A percentile compares a stretch with the other conserved stretches of the same genome.
These are phyloP conservation scores for Aptenodytes forsteri DNA, from an alignment of 2,113 vertebrate species.

Conservation along the genomic window DNA sequence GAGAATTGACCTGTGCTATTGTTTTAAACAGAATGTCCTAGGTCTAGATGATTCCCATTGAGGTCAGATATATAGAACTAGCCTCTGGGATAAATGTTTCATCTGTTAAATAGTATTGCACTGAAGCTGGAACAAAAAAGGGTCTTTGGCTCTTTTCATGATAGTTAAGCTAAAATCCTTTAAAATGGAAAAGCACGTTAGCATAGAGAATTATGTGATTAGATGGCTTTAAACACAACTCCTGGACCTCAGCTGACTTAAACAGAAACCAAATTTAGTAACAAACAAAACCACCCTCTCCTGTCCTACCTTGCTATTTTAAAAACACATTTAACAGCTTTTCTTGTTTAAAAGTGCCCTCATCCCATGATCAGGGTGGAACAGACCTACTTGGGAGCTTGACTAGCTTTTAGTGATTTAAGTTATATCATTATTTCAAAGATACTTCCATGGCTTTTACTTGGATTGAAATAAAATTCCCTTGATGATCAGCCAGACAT, in stretches of 20 bases:
- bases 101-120: neutral
- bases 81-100: neutral
- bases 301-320: neutral
- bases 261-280: neutral
- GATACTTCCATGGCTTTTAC: neutral
- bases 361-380: neutral
- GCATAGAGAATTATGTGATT: neutral
- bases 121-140: neutral
- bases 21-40: neutral
- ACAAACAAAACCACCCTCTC: neutral
- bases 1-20: neutral
- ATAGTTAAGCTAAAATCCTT: neutral
- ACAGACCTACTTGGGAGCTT: neutral
- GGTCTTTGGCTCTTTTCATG: neutral
- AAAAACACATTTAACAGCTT: neutral
- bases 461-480: neutral
- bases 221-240: neutral
- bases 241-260: neutral
- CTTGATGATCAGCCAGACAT: neutral
- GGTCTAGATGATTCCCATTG: neutral
- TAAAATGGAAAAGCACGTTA: neutral
- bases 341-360: neutral
- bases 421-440: neutral
- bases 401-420: neutral
- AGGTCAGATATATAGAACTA: accelerated